Base-by-base conservation (phyloP, 2,888 invertebrate genomes). In the Aplocera efformata region DNA sequence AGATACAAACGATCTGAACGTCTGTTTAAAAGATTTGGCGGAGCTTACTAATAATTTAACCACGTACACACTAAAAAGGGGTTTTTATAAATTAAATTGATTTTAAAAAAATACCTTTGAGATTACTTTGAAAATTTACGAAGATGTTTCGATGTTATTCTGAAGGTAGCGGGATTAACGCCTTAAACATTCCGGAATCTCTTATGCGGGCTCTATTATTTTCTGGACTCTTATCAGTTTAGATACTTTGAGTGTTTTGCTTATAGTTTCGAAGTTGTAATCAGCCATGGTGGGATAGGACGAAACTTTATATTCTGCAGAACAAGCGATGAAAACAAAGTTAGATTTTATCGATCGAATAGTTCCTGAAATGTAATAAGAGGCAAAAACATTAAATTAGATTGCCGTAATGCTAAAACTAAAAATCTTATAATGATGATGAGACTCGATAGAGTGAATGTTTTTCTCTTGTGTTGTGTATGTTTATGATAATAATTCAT, bases 291-390 rank as follows among this genome's bases (percentile, higher is more conserved):
- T 50, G 53, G 45, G 42, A 50, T 53, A 57, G 48, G 48, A 46
- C 46, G 53, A 44, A 50, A 65, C 61, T 56, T 60, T 61, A 74
- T 61, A 58, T 58, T 74, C 78, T 77, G 78, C 64, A 71, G 78
- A 65, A 76, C 59, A 77, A 77, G 70, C 62, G 74, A 61, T 67
- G 54, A 61, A 50, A 64, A 60, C 58, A 59, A 57, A 48, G 58
- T 67, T 64, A 69, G 42, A 34, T 61, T n/a, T 66, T 59, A 59
- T 33, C 48, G 35, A 31, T 25, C 8, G 20, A 51, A 50, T 50
- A 63, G 45, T 52, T 63, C 74, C 76, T 77, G 76, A 70, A 77
- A 76, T 67, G 52, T 56, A 63, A 70, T 59, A 56, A 59, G 50
- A 58, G 42, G 58, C 35, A 58, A 56, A 60, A 50, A 60, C 42